Conservation (phyloP, 2,113 vertebrate species). For the Osmerus mordax region DNA sequence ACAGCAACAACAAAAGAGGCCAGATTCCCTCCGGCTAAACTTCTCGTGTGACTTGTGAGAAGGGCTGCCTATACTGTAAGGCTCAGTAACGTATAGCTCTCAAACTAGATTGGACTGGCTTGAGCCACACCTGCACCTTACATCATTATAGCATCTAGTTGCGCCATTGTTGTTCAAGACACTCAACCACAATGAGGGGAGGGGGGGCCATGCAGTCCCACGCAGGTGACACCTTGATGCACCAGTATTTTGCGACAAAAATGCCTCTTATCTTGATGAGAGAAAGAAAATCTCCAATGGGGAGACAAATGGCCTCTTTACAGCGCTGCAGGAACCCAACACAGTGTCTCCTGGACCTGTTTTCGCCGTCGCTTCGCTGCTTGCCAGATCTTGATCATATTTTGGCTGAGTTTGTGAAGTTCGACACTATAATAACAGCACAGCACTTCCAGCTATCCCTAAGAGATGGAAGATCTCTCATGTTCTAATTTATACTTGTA, state of each 20-base stretch:
- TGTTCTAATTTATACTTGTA: slow-evolving; percentile 39
- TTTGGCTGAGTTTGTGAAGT: not conserved
- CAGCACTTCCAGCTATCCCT: slow-evolving; percentile 45
- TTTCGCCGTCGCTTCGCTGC: not conserved
- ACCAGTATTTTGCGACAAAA: no score
- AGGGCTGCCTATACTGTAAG: not conserved
- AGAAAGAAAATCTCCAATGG: no score
- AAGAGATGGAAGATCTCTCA: slow-evolving; percentile 27
- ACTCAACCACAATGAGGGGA: not conserved
- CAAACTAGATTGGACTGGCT: not conserved
- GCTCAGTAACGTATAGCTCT: not conserved
- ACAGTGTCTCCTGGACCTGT: not conserved
- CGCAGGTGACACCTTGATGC: no score
- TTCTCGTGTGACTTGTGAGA: not conserved
- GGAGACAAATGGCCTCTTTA: not conserved
- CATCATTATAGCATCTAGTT: not conserved
- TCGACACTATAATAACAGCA: slow-evolving; percentile 1
- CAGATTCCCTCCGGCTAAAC: not conserved
- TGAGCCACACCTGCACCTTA: not conserved
- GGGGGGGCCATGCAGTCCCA: no score
- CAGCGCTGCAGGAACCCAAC: not conserved
- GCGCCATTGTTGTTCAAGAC: not conserved
- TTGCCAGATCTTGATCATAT: not conserved
- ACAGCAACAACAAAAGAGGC: not conserved
- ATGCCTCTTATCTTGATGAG: not conserved